Evolutionary conservation across 2,888 invertebrate species (phyloP).

Genomic region (Platycheirus rosarum): DNA sequence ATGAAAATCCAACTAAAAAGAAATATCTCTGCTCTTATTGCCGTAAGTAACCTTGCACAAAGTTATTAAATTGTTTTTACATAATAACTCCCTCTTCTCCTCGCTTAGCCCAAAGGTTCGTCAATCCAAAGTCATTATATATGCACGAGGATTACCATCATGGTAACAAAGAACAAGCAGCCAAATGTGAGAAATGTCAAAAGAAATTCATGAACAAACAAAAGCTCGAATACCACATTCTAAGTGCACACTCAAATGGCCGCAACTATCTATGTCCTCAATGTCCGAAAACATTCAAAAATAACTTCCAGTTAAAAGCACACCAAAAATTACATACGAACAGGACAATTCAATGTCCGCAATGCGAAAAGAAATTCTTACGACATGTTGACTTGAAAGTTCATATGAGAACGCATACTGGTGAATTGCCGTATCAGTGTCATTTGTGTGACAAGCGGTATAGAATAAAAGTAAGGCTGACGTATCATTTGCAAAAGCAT

Average conservation of each 20-base stretch:
- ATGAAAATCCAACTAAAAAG: slow-evolving; percentile 43
- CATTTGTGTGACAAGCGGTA: slow-evolving; percentile 76
- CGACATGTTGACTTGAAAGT: slow-evolving; percentile 75
- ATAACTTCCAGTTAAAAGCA: slow-evolving; percentile 74
- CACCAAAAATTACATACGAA: slow-evolving; percentile 75
- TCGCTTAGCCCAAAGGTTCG: slow-evolving; percentile 67
- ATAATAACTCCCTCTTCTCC: background rate
- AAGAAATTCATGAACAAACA: slow-evolving; percentile 45
- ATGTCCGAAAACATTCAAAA: slow-evolving; percentile 76
- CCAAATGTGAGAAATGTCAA: slow-evolving; percentile 41
- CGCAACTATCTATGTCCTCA: slow-evolving; percentile 73
- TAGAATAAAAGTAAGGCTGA: slow-evolving; percentile 76
- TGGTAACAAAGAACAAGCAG: slow-evolving; percentile 36
- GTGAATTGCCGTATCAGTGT: slow-evolving; percentile 76
- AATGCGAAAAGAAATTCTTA: slow-evolving; percentile 75
- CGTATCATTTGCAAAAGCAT: slow-evolving; percentile 76
- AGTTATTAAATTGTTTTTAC: background rate
- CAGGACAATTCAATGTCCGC: slow-evolving; percentile 73
- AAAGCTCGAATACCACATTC: slow-evolving; percentile 45
- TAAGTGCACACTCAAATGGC: slow-evolving; percentile 52
- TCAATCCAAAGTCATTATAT: slow-evolving; percentile 58
- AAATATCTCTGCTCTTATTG: slow-evolving; percentile 61
- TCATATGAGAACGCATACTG: slow-evolving; percentile 76
- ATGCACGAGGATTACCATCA: slow-evolving; percentile 73
- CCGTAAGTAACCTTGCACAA: slow-evolving; percentile 47